These are phyloP conservation scores for Ectropis grisescens DNA, from an alignment of 1,140 invertebrate species.

Conservation along the genomic window DNA sequence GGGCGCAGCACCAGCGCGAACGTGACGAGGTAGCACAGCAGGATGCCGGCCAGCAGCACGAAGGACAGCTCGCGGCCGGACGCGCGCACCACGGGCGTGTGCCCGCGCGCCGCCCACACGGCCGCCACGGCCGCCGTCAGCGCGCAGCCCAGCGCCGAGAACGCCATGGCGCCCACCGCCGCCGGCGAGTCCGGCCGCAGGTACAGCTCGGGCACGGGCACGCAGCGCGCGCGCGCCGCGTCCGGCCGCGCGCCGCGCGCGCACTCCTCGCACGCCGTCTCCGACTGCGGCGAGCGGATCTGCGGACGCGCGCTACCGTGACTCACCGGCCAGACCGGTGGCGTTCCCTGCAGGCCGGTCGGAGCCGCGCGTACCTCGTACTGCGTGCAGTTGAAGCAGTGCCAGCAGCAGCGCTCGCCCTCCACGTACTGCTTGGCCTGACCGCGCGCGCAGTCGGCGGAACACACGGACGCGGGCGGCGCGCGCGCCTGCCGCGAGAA, in stretches of 20 bases:
- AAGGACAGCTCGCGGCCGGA: slow-evolving; percentile 91
- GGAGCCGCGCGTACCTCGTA: slow-evolving; percentile 84
- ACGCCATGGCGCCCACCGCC: slow-evolving; percentile 91
- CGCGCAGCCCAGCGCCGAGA: slow-evolving; percentile 83
- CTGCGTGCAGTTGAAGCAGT: slow-evolving; percentile 93
- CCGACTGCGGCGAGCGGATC: slow-evolving; percentile 84
- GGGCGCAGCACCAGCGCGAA: slow-evolving; percentile 86
- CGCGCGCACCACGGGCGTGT: slow-evolving; percentile 91
- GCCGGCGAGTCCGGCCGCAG: slow-evolving; percentile 84
- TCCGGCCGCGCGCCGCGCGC: slow-evolving; percentile 86
- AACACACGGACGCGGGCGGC: slow-evolving; percentile 91
- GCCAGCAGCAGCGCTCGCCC: slow-evolving; percentile 95
- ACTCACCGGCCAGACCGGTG: slow-evolving; percentile 79
- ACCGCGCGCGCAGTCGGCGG: slow-evolving; percentile 85
- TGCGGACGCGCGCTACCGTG: no score
- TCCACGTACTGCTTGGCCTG: slow-evolving; percentile 94
- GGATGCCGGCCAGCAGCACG: slow-evolving; percentile 88
- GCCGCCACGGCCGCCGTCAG: slow-evolving; percentile 74
- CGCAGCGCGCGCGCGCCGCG: slow-evolving; percentile 79
- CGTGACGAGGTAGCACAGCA: slow-evolving; percentile 91
- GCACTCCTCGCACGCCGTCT: slow-evolving; percentile 88
- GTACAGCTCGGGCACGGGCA: slow-evolving; percentile 87
- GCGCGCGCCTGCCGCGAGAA: slow-evolving; percentile 82
- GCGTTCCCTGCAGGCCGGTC: slow-evolving; percentile 88
- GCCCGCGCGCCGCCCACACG: slow-evolving; percentile 82